These are phyloP conservation scores for Pseudeuparius sepicola DNA, from an alignment of 2,888 invertebrate species.

Conservation along the genomic window DNA sequence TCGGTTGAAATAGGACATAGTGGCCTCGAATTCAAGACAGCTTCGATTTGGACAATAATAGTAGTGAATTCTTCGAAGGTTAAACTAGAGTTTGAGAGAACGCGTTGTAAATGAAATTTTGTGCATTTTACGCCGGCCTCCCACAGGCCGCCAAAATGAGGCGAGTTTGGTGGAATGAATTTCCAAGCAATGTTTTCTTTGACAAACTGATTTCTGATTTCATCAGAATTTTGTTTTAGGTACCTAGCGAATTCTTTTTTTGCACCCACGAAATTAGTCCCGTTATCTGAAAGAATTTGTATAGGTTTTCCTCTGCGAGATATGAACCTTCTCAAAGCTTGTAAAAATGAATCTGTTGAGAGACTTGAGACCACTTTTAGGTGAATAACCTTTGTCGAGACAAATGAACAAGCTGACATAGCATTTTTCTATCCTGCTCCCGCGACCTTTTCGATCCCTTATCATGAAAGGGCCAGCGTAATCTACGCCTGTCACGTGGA, in stretches of 20 bases:
- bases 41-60: constrained; percentile 25
- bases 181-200: constrained; percentile 15
- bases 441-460: constrained; percentile 13
- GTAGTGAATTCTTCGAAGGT: constrained; percentile 22
- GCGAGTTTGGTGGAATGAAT: constrained; percentile 21
- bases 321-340: constrained; percentile 17
- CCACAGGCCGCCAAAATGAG: constrained; percentile 23
- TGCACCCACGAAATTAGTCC: constrained; percentile 19
- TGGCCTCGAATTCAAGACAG: constrained; percentile 28
- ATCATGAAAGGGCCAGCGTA: constrained; percentile 18
- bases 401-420: constrained; percentile 18
- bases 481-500: constrained; percentile 15
- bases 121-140: constrained; percentile 21
- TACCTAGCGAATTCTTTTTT: constrained; percentile 13
- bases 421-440: constrained; percentile 12
- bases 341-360: no score
- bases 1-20: constrained; percentile 27
- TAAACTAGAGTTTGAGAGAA: constrained; percentile 13
- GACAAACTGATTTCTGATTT: no score
- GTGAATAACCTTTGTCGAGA: constrained; percentile 18
- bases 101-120: constrained; percentile 21
- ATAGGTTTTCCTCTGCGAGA: constrained; percentile 14
- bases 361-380: constrained; percentile 16
- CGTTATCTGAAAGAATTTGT: constrained; percentile 18
- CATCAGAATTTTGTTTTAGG: constrained; percentile 14